Evolutionary conservation across 2,888 invertebrate genomes (phyloP).

Genomic region (Monoplex corrugatus): DNA sequence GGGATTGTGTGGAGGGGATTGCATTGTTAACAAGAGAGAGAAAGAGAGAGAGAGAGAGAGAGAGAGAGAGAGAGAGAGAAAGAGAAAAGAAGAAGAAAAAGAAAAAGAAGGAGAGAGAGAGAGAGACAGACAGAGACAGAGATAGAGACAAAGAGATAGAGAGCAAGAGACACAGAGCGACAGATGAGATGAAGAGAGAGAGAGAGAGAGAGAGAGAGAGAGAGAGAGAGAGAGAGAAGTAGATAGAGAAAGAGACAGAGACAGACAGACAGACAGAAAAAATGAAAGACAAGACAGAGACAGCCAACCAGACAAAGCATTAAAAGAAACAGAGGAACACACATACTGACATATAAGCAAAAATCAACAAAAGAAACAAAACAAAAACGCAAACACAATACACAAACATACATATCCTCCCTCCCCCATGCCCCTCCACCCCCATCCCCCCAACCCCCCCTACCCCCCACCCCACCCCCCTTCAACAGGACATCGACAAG

Average conservation of each 20-base stretch:
- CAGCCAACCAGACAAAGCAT: background rate
- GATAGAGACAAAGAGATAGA: background rate
- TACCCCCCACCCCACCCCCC: background rate
- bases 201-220: background rate
- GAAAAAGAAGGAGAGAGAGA: background rate
- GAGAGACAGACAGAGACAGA: background rate
- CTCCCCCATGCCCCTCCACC: no score
- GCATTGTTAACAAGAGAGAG: background rate
- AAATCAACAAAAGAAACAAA: background rate
- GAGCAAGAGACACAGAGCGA: background rate
- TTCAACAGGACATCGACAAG: background rate
- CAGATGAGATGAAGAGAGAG: background rate
- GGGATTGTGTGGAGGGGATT: no score
- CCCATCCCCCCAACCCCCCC: background rate
- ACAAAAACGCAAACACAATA: background rate
- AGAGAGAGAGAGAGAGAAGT: background rate
- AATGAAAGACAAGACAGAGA: background rate
- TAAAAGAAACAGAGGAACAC: background rate
- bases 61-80: background rate
- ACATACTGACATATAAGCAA: background rate
- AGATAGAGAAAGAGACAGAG: background rate
- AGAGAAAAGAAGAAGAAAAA: background rate
- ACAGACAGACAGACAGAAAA: background rate
- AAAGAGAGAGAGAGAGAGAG: background rate
- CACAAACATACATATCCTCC: background rate